Evolutionary conservation across 2,113 vertebrate species (phyloP).

Genomic region (Rhinolophus ferrumequinum): DNA sequence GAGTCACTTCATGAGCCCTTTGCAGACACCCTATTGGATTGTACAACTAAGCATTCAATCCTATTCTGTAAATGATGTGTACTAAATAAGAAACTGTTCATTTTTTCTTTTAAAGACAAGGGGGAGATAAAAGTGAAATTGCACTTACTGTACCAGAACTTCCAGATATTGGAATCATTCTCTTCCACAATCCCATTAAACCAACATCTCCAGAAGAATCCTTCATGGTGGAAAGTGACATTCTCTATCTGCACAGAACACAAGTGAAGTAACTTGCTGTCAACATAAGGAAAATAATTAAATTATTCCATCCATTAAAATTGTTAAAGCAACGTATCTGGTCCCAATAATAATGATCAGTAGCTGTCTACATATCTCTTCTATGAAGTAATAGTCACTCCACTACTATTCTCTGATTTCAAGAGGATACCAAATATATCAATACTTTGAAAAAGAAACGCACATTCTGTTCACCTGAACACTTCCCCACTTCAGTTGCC

Average conservation of each 20-base stretch:
- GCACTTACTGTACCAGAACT: conserved; percentile 96
- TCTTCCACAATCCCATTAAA: conserved; percentile 86
- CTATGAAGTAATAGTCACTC: neutral
- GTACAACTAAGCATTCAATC: neutral
- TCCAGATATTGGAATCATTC: conserved; percentile 87
- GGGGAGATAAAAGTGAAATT: conserved; percentile 5
- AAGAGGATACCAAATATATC: neutral
- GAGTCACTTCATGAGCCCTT: neutral
- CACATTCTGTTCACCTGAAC: conserved; percentile 83
- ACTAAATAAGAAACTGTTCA: neutral
- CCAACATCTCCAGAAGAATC: conserved; percentile 97
- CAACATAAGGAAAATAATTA: neutral
- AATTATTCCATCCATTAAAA: neutral
- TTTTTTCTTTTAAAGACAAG: conserved; percentile 45
- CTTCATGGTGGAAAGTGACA: conserved; percentile 92
- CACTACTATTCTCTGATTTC: neutral
- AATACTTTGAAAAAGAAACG: conserved; percentile 73
- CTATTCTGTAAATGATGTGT: neutral
- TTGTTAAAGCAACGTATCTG: neutral
- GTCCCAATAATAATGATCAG: neutral
- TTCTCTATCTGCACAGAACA: conserved; percentile 80
- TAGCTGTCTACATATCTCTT: neutral
- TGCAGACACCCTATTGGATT: neutral
- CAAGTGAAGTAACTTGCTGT: neutral
- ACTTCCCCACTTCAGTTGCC: conserved; percentile 90